Conservation (phyloP, 2,888 invertebrate genomes). For the Patella pellucida region DNA sequence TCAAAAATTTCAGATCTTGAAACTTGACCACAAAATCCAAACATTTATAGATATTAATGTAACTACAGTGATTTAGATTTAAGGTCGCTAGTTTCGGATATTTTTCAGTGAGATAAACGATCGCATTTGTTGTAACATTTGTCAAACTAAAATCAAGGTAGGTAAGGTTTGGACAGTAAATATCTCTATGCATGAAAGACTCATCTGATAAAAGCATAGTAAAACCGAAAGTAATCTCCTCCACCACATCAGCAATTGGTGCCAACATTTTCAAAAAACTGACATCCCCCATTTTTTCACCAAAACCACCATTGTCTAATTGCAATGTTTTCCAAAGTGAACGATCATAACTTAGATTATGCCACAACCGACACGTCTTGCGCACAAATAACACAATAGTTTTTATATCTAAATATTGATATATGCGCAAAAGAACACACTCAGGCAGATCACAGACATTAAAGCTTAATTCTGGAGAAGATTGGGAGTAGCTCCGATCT, state of each 20-base stretch:
- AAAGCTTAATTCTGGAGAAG: conserved; percentile 16
- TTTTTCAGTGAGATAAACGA: conserved; percentile 16
- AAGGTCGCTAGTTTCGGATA: conserved; percentile 19
- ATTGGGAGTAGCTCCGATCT: neutral
- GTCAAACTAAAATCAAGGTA: conserved; percentile 26
- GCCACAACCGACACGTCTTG: conserved; percentile 40
- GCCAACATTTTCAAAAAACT: conserved; percentile 33
- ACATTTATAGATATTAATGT: conserved; percentile 24
- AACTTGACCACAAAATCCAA: conserved; percentile 14
- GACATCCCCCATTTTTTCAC: conserved; percentile 28
- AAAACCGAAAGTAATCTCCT: conserved; percentile 34
- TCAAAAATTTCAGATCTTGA: conserved; percentile 16
- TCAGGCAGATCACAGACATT: conserved; percentile 38
- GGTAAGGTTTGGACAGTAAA: conserved; percentile 37
- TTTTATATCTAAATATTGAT: conserved; percentile 34
- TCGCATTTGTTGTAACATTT: conserved; percentile 8
- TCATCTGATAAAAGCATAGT: conserved; percentile 25
- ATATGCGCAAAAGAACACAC: conserved; percentile 37
- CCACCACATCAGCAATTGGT: conserved; percentile 34
- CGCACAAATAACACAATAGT: conserved; percentile 36
- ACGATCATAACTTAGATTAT: conserved; percentile 36
- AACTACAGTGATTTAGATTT: conserved; percentile 19
- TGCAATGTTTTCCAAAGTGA: conserved; percentile 38
- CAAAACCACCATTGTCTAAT: conserved; percentile 23
- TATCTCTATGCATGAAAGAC: conserved; percentile 32